Evolutionary conservation across 2,113 vertebrate species (phyloP), one percentile per base, ranked within the genome.

Genomic region (Haemorhous mexicanus): DNA sequence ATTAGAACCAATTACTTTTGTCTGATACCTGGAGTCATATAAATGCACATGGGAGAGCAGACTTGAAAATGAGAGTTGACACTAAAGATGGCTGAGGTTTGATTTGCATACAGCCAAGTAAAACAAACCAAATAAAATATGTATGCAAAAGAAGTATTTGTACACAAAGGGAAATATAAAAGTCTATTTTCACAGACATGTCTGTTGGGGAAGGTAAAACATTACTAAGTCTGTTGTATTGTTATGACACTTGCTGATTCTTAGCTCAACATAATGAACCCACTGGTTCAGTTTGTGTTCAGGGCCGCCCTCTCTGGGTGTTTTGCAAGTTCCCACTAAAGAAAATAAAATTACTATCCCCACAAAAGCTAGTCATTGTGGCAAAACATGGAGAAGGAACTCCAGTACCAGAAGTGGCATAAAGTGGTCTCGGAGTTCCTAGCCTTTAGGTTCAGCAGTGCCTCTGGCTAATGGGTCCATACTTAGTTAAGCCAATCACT

Each of bases 41-140:
- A 85, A 76, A 89, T 62, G 52, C 32, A 59, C 52, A 11, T 11
- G 44, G 78, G 70, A 91, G 44, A 93, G 47, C 61, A 92, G 55
- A 87, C 18, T 78, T 47, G 66, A 81, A 96, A 96, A 89, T 53
- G 41, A 87, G 76, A 93, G 30, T 16, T 85, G 72, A 27, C 63
- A 89, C 18, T 82, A 67, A 70, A 84, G 52, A 63, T 70, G 67
- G 24, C 44, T 88, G 72, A 76, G 52, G 61, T 79, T 59, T 87
- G 49, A 93, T 93, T 92, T 96, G 63, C 92, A 74, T 74, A 52
- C 9, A 84, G 68, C 39, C 83, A 72, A 84, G 27, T 61, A 81
- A 91, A 95, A 93, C 55, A 93, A 73, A 59, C 33, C 67, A 92
- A 84, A 93, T 92, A 93, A 92, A 94, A 78, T 28, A 90, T 56